Base-by-base conservation (phyloP, 2,113 vertebrate species). In the Montifringilla adamsi region DNA sequence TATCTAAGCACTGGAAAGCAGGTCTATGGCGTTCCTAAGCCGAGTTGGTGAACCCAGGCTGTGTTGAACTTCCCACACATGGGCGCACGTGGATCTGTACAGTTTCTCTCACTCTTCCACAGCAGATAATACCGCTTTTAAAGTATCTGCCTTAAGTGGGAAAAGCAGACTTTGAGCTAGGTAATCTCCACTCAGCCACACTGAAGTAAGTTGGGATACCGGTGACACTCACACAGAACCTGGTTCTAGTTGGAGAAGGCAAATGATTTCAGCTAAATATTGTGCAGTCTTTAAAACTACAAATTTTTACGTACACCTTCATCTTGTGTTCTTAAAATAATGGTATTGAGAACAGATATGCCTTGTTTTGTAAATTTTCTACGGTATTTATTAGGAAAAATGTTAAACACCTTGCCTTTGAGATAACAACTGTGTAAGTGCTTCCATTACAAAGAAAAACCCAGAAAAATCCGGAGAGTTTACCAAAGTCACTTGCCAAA, bases 1-100 rank as follows among this genome's bases (percentile, higher is more conserved):
- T 94, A 98, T 98, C 97, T 98, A 98, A 99, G 98, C 99, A 99
- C 99, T 99, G 99, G 98, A 99, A 99, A 96, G 95, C 96, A 97
- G 91, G 96, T 97, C 95, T 94, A 13, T 96, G 95, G 97, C 89
- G 69, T 95, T 96, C 58, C 95, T 95, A 95, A 93, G 89, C 93
- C 93, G 94, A 97, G 92, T 81, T 77, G 84, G 69, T 81, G 95
- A 97, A 94, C 89, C 89, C 92, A 72, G 33, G 90, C 95, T 79
- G 52, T 94, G 76, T 49, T 94, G 93, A 94, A 87, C 94, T 95
- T 94, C 85, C 93, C 24, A 23, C 76, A 87, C 68, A 68, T 1
- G 16, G 95, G 94, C 82, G 37, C 89, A 82, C 30, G 49, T 93
- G 94, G 91, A 97, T 97, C 85, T 78, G 62, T 93, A 94, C 96